Evolutionary conservation across 2,113 vertebrate genomes (phyloP).

Genomic region (Poicephalus gulielmi): DNA sequence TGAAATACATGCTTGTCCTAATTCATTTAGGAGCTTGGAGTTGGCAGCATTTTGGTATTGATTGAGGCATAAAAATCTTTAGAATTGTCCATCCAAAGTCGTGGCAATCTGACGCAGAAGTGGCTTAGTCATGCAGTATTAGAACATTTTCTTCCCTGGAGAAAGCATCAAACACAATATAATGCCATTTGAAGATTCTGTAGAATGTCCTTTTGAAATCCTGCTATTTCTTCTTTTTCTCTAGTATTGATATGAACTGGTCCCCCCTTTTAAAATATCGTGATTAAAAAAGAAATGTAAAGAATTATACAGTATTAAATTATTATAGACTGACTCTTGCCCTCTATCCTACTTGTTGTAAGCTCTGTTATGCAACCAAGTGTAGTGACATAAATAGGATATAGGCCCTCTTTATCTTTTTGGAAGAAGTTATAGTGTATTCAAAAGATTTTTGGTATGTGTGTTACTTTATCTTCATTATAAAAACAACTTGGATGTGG

Average conservation of each 20-base stretch:
- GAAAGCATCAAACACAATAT: conserved; percentile 35
- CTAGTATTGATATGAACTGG: conserved; percentile 51
- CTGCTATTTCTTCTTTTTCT: conserved; percentile 31
- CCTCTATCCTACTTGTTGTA: conserved; percentile 58
- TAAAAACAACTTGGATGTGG: conserved; percentile 65
- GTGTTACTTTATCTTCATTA: conserved; percentile 78
- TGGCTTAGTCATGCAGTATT: conserved; percentile 13
- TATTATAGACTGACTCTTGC: conserved; percentile 42
- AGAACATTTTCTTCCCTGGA: conserved; percentile 6
- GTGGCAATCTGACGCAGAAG: conserved; percentile 43
- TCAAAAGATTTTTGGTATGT: conserved; percentile 74
- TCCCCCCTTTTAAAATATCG: conserved; percentile 28
- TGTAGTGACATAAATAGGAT: conserved; percentile 65
- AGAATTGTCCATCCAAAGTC: background rate
- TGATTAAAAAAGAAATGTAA: conserved; percentile 63
- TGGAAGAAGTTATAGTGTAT: conserved; percentile 69
- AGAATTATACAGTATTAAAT: conserved; percentile 51
- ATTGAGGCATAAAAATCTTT: background rate
- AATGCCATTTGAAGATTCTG: conserved; percentile 44
- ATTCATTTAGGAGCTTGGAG: background rate
- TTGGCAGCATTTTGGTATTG: conserved; percentile 11
- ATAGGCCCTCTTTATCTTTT: conserved; percentile 68
- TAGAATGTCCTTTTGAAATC: background rate
- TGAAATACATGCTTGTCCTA: background rate
- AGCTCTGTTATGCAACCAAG: conserved; percentile 62